phyloP scores from a whole-genome alignment of 1,140 invertebrate species.

The Plutomurus gul region DNA sequence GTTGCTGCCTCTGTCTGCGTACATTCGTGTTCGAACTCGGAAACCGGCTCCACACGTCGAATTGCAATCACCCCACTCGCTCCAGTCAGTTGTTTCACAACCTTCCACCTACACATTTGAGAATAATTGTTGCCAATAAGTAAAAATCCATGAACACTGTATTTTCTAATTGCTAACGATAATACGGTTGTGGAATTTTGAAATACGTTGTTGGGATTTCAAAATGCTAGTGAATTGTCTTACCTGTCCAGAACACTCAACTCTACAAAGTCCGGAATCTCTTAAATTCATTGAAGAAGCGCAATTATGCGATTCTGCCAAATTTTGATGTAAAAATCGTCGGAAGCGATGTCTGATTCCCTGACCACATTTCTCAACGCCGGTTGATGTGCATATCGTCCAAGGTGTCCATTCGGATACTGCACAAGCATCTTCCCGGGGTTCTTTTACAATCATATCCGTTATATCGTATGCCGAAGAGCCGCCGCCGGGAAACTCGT shows the following conservation, averaged over 20 bases:
- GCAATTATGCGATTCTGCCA: slow-evolving; percentile 20
- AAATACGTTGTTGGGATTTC: background rate
- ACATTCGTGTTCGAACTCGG: slow-evolving; percentile 58
- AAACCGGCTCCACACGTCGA: slow-evolving; percentile 59
- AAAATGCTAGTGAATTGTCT: background rate
- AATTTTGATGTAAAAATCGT: slow-evolving; percentile 67
- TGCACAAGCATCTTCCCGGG: slow-evolving; percentile 61
- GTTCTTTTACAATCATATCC: slow-evolving; percentile 57
- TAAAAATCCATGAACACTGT: too few species aligned
- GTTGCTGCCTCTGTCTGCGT: background rate
- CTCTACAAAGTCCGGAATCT: slow-evolving; percentile 7
- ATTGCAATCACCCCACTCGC: slow-evolving; percentile 59
- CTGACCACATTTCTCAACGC: slow-evolving; percentile 66
- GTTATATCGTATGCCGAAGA: slow-evolving; percentile 52
- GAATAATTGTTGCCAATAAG: background rate
- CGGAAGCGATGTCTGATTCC: slow-evolving; percentile 75
- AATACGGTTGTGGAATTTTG: too few species aligned
- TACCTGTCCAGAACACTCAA: slow-evolving; percentile 1
- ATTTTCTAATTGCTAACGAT: background rate
- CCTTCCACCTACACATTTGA: slow-evolving; percentile 50
- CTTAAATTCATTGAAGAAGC: background rate
- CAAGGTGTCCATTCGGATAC: slow-evolving; percentile 76
- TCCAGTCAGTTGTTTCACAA: slow-evolving; percentile 56
- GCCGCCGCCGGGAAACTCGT: background rate
- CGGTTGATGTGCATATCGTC: slow-evolving; percentile 77